Conservation (phyloP, 2,888 invertebrate species). For the Caenorhabditis plicata region DNA sequence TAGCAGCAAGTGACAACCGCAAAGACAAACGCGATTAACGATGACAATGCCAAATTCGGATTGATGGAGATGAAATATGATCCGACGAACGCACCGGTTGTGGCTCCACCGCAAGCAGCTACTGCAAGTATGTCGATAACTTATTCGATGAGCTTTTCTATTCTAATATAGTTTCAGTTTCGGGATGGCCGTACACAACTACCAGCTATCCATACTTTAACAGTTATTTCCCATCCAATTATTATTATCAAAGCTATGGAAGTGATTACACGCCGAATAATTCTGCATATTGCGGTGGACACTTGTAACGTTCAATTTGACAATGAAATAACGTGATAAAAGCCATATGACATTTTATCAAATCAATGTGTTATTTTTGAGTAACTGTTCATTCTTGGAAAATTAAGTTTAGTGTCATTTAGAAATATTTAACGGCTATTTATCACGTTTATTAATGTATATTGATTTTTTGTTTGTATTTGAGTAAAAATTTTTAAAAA, state of each 20-base stretch:
- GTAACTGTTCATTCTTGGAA: too few species aligned
- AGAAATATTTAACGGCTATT: too few species aligned
- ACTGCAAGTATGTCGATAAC: slow-evolving; percentile 6
- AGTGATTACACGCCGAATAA: slow-evolving; percentile 38
- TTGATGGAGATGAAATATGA: not conserved
- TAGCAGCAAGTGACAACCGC: slow-evolving; percentile 4
- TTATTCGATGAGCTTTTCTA: not conserved
- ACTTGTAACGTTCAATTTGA: not conserved
- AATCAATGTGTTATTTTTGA: too few species aligned
- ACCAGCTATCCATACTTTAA: slow-evolving; percentile 11
- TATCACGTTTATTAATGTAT: too few species aligned
- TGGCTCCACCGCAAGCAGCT: slow-evolving; percentile 9
- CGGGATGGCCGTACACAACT: slow-evolving; percentile 15
- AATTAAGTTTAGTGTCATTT: too few species aligned
- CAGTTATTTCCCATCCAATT: slow-evolving; percentile 19
- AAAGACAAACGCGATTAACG: not conserved
- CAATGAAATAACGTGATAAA: too few species aligned
- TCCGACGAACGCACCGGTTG: slow-evolving; percentile 9
- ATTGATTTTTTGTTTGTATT: too few species aligned
- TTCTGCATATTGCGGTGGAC: slow-evolving; percentile 1
- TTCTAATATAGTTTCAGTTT: not conserved
- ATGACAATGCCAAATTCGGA: not conserved
- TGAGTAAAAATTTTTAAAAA: too few species aligned
- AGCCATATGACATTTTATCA: too few species aligned
- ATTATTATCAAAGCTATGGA: slow-evolving; percentile 18